Conservation (phyloP, 1,140 invertebrate species). For the Drosophila sturtevanti region DNA sequence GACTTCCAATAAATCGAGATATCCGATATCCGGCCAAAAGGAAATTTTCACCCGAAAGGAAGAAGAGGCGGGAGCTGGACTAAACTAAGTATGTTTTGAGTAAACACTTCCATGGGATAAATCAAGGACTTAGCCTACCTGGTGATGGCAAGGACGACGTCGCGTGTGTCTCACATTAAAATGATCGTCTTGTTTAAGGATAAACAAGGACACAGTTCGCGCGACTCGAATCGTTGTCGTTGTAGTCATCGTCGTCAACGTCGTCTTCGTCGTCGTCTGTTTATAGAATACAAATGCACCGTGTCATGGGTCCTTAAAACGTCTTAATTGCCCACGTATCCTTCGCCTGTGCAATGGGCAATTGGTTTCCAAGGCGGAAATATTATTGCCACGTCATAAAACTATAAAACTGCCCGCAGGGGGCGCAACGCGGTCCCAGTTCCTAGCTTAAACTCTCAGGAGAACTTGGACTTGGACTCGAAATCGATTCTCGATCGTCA, state of each 20-base stretch:
- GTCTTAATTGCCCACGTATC: slow-evolving; percentile 78
- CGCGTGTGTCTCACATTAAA: slow-evolving; percentile 77
- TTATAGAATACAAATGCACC: slow-evolving; percentile 74
- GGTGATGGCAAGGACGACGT: slow-evolving; percentile 23
- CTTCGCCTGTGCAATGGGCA: slow-evolving; percentile 60
- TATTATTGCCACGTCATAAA: slow-evolving; percentile 82
- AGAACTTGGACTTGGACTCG: slow-evolving; percentile 22
- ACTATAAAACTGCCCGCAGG: slow-evolving; percentile 80
- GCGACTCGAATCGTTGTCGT: slow-evolving; percentile 57
- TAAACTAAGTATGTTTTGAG: slow-evolving; percentile 73
- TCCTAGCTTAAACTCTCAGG: slow-evolving; percentile 8
- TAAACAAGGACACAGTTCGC: slow-evolving; percentile 62
- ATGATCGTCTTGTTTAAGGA: slow-evolving; percentile 67
- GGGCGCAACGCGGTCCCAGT: slow-evolving; percentile 40
- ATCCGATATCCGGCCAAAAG: neutral
- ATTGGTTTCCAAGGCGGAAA: slow-evolving; percentile 78
- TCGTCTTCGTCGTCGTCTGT: slow-evolving; percentile 35
- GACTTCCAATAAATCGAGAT: neutral
- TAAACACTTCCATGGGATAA: slow-evolving; percentile 62
- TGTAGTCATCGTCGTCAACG: neutral
- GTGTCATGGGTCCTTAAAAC: slow-evolving; percentile 78
- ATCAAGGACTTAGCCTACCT: slow-evolving; percentile 66
- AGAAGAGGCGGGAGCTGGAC: slow-evolving; percentile 39
- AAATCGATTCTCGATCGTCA: slow-evolving; percentile 36
- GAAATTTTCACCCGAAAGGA: neutral